Base-by-base conservation (phyloP, 2,888 invertebrate species). In the Itoplectis maculator region DNA sequence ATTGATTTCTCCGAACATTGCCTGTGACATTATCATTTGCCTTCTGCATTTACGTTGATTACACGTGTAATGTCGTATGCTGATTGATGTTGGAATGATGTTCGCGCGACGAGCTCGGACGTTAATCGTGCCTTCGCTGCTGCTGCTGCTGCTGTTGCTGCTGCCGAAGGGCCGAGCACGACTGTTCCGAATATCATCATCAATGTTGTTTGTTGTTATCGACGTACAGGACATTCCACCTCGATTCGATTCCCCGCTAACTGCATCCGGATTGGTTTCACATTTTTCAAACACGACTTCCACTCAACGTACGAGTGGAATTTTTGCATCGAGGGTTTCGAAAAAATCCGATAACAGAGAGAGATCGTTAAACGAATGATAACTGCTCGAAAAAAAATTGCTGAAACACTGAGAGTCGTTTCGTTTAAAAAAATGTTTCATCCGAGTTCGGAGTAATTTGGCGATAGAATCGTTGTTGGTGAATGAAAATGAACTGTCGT, bases 11-110 rank as follows among this genome's bases (percentile, higher is more conserved):
- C 45, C 49, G 59, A 74, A 69, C 59, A 81, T 82, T 75, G 81
- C 80, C 77, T 80, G 79, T 74, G 77, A 75, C 81, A 72, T 59
- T 79, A 69, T 68, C n/a, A 73, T 56, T 51, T 78, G 79, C 79
- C 70, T 80, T 73, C 49, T 63, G 49, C 68, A 75, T 79, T 70
- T 59, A 75, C 68, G 61, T 75, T 76, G 59, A 81, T 82, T 75
- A 80, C 84, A 80, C 74, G 49, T 82, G 77, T 72, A 81, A 79
- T 79, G 81, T 78, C 72, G 74, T 76, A 83, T 80, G 84, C 84
- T 84, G 80, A 68, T 85, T 84, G 80, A 75, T 85, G 84, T 84
- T 81, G 84, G 83, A 82, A 84, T 84, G 84, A 79, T 84, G 54
- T 81, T 83, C 47, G 45, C 70, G 72, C 68, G 63, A 56, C n/a